These are phyloP conservation scores for Cryptus viduatorius DNA, from an alignment of 2,888 invertebrate species.

Conservation along the genomic window DNA sequence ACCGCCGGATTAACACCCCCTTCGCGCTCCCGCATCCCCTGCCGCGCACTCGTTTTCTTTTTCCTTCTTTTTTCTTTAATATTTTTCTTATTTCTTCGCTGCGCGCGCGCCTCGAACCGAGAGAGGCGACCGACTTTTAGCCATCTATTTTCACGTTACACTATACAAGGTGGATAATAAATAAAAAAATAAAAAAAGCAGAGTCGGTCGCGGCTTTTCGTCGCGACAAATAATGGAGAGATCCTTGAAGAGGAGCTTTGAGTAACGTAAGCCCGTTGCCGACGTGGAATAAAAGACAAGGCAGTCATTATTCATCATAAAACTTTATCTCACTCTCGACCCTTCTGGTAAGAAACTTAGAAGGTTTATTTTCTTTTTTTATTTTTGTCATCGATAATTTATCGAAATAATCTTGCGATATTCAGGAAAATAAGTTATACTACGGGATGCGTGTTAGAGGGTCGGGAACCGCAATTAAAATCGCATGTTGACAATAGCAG, in stretches of 20 bases:
- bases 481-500: too few relatives aligned
- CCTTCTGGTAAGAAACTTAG: not conserved
- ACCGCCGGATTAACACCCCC: conserved; percentile 59
- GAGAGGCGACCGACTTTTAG: conserved; percentile 44
- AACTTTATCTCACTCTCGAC: conserved; percentile 7
- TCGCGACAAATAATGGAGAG: conserved; percentile 61
- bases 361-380: not conserved
- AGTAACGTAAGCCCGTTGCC: conserved; percentile 67
- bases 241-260: conserved; percentile 60
- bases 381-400: not conserved
- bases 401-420: not conserved
- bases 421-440: too few relatives aligned
- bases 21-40: conserved; percentile 20
- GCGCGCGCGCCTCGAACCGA: conserved; percentile 43
- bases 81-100: conserved; percentile 9
- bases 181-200: not conserved
- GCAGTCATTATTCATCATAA: conserved; percentile 44
- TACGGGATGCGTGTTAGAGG: too few relatives aligned
- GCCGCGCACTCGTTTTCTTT: conserved; percentile 18
- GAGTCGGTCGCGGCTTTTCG: conserved; percentile 45
- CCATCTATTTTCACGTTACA: conserved; percentile 49
- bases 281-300: conserved; percentile 65
- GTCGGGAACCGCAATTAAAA: too few relatives aligned
- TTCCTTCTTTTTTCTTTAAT: not conserved
- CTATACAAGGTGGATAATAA: conserved; percentile 18